Conservation (phyloP, 2,888 invertebrate genomes). For the Brenthis hecate region DNA sequence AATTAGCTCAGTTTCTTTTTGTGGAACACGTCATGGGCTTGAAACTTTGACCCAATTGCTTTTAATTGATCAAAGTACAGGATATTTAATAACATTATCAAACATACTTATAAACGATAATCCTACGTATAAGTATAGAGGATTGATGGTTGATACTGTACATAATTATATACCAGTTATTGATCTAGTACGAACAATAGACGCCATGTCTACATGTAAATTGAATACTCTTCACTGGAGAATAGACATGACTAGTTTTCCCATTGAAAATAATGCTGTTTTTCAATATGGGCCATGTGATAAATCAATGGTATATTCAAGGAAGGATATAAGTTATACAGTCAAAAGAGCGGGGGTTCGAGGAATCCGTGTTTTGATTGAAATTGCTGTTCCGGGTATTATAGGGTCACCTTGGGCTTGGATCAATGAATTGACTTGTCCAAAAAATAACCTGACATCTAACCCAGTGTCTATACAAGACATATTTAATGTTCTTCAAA, state of each 20-base stretch:
- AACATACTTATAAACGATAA: slow-evolving; percentile 86
- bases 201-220: slow-evolving; percentile 93
- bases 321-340: slow-evolving; percentile 85
- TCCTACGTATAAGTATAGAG: slow-evolving; percentile 90
- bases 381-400: slow-evolving; percentile 94
- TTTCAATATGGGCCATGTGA: slow-evolving; percentile 91
- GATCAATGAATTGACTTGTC: slow-evolving; percentile 82
- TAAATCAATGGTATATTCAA: slow-evolving; percentile 86
- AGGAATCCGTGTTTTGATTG: slow-evolving; percentile 92
- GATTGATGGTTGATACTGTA: slow-evolving; percentile 94
- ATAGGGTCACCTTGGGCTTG: slow-evolving; percentile 93
- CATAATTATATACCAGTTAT: slow-evolving; percentile 91
- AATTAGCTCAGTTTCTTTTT: slow-evolving; percentile 82
- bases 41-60: slow-evolving; percentile 89
- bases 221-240: slow-evolving; percentile 97
- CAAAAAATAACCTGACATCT: slow-evolving; percentile 47
- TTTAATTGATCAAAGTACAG: slow-evolving; percentile 86
- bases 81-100: slow-evolving; percentile 83
- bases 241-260: slow-evolving; percentile 94
- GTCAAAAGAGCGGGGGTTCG: slow-evolving; percentile 88
- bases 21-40: slow-evolving; percentile 88
- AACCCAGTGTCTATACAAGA: slow-evolving; percentile 88
- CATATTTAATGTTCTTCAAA: slow-evolving; percentile 86
- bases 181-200: slow-evolving; percentile 87
- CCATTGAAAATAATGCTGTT: slow-evolving; percentile 84